phyloP scores from a whole-genome alignment of 2,113 vertebrate genomes.

The Regulus satrapa region DNA sequence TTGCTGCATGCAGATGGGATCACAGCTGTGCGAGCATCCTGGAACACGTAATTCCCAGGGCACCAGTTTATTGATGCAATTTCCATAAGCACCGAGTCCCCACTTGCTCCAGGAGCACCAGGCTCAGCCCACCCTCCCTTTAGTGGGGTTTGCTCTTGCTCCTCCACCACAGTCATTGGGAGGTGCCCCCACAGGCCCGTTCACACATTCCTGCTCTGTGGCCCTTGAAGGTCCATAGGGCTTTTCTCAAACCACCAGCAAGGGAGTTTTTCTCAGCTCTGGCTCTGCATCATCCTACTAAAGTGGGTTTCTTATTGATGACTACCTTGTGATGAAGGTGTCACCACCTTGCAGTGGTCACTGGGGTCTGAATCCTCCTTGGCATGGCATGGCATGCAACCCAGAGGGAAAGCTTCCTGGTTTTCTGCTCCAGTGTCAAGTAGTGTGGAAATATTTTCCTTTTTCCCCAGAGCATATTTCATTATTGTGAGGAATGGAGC shows the following conservation, averaged over 20 bases:
- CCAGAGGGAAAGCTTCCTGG: background rate
- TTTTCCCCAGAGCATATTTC: background rate
- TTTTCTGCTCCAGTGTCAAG: background rate
- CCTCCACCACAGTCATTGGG: background rate
- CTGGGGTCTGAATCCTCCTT: background rate
- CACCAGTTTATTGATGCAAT: background rate
- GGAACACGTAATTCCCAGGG: accelerated
- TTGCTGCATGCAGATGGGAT: background rate
- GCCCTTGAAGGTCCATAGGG: background rate
- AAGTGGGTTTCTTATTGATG: accelerated
- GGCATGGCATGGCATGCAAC: background rate
- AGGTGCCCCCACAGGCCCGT: background rate
- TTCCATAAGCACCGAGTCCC: background rate
- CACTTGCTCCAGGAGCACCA: background rate
- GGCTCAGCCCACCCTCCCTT: background rate
- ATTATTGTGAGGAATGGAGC: background rate
- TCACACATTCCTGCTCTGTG: background rate
- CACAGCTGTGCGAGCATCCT: background rate
- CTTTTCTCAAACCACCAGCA: background rate
- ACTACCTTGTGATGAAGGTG: background rate
- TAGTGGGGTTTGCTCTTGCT: background rate
- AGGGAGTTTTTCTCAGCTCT: background rate
- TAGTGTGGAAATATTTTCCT: background rate
- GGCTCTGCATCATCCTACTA: background rate
- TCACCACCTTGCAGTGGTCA: background rate